These are phyloP conservation scores for Aptenodytes forsteri DNA, from an alignment of 2,113 vertebrate genomes.

Conservation along the genomic window DNA sequence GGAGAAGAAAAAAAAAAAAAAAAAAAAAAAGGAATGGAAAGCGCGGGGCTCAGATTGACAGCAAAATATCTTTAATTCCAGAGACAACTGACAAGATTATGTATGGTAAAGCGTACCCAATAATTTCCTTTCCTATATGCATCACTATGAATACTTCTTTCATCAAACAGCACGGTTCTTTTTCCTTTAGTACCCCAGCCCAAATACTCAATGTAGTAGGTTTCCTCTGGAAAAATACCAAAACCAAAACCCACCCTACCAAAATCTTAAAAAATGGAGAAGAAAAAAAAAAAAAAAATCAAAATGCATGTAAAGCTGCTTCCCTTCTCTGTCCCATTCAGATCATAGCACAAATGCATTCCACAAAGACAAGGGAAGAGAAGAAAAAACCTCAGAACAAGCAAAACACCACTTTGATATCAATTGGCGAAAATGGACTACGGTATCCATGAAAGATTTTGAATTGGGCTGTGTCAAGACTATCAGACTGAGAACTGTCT, in stretches of 20 bases:
- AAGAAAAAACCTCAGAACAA: background rate
- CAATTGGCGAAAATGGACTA: background rate
- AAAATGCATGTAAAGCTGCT: background rate
- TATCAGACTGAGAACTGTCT: background rate
- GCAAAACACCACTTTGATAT: background rate
- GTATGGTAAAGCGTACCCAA: fast-evolving
- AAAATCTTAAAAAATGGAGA: background rate
- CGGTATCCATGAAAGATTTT: fast-evolving
- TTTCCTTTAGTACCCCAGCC: background rate
- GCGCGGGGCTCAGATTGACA: background rate
- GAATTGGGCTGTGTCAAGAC: background rate
- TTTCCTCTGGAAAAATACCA: background rate
- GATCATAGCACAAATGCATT: background rate
- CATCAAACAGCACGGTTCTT: background rate
- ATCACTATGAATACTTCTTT: background rate
- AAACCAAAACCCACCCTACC: background rate
- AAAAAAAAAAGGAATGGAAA: too few relatives aligned
- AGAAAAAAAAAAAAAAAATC: background rate
- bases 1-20: background rate
- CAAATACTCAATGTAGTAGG: too few relatives aligned
- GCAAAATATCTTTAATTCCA: background rate
- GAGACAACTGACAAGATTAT: background rate
- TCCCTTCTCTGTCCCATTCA: background rate
- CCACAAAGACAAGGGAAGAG: background rate
- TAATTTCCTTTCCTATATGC: background rate